Conservation (phyloP, 2,113 vertebrate species). For the Nibea coibor region DNA sequence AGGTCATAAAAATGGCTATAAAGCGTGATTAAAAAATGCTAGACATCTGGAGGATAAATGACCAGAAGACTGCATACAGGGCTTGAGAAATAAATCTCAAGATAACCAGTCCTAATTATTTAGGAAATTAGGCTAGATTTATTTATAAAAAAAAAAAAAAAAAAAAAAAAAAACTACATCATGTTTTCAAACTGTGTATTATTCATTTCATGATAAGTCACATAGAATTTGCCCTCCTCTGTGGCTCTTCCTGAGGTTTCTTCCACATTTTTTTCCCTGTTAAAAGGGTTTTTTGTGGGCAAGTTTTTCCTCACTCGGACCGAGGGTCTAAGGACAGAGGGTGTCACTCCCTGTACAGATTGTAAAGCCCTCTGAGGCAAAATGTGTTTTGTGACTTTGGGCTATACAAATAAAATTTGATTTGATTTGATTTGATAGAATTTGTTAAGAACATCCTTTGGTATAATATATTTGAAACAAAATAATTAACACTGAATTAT, state of each 20-base stretch:
- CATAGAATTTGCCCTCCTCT: background rate
- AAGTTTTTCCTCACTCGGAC: no score
- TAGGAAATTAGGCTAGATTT: background rate
- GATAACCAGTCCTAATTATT: background rate
- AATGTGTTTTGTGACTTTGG: no score
- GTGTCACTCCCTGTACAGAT: no score
- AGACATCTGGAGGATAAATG: constrained; percentile 2
- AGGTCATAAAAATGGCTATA: background rate
- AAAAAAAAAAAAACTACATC: background rate
- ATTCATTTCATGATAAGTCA: background rate
- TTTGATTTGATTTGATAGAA: no score
- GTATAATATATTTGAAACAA: background rate
- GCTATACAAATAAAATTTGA: no score
- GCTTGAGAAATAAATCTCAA: background rate
- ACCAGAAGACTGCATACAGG: background rate
- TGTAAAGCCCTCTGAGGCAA: no score
- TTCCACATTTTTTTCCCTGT: no score
- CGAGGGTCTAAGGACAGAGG: no score
- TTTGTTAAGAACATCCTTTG: background rate
- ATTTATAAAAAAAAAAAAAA: background rate
- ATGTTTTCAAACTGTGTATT: background rate
- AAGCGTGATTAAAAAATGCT: background rate
- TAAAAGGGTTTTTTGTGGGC: no score
- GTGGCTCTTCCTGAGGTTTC: no score
- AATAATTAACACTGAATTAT: background rate